These are phyloP conservation scores for Phataginus tetradactyla DNA, from an alignment of 2,797 vertebrate genomes.

Conservation along the genomic window DNA sequence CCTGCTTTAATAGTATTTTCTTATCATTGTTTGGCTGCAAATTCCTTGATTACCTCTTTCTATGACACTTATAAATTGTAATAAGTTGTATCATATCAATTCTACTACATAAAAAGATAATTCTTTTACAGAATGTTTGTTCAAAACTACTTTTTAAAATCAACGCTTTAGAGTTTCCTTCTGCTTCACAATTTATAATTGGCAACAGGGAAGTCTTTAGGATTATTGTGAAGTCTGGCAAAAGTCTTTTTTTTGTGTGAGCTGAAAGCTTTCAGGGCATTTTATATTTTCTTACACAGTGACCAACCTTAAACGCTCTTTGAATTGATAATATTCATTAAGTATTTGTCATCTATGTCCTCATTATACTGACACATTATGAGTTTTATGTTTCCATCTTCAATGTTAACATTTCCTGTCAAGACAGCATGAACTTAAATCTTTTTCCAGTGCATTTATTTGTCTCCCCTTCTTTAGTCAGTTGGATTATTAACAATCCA, in stretches of 20 bases:
- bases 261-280: background rate
- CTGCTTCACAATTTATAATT: background rate
- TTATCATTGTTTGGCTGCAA: background rate
- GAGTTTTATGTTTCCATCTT: conserved; percentile 33
- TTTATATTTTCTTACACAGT: background rate
- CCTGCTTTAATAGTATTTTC: background rate
- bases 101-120: background rate
- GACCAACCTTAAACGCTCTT: background rate
- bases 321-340: background rate
- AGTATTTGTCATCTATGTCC: background rate
- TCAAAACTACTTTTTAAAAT: background rate
- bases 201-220: background rate
- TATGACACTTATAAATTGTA: background rate
- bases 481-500: background rate
- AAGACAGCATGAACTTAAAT: conserved; percentile 37
- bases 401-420: background rate
- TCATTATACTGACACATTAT: background rate
- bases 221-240: background rate
- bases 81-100: background rate
- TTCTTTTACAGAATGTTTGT: background rate
- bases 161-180: background rate
- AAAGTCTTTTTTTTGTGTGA: background rate
- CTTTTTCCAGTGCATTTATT: background rate
- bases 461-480: background rate
- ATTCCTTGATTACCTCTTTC: background rate